phyloP scores from a whole-genome alignment of 2,888 invertebrate genomes.

The Perizoma affinitatum region DNA sequence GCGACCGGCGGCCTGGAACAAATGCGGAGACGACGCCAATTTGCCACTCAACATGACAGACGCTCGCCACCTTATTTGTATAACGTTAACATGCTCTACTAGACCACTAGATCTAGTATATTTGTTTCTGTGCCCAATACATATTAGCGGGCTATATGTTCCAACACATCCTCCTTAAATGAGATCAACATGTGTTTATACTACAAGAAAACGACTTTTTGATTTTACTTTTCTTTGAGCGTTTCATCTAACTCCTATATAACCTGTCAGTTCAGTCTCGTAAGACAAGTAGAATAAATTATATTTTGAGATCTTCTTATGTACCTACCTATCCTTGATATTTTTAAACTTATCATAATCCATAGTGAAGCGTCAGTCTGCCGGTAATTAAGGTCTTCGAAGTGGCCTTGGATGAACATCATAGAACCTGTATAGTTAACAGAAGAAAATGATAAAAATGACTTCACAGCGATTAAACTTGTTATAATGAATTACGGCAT shows the following conservation, averaged over 20 bases:
- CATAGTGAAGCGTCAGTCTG: slow-evolving; percentile 57
- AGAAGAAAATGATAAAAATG: slow-evolving; percentile 74
- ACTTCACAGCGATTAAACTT: slow-evolving; percentile 72
- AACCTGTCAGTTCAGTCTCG: slow-evolving; percentile 17
- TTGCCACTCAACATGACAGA: slow-evolving; percentile 72
- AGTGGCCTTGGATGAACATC: slow-evolving; percentile 69
- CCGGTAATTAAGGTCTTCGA: slow-evolving; percentile 70
- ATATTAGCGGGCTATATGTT: slow-evolving; percentile 34
- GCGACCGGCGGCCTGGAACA: slow-evolving; percentile 60
- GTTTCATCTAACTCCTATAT: slow-evolving; percentile 16
- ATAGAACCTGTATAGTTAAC: slow-evolving; percentile 55
- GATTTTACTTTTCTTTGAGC: slow-evolving; percentile 20
- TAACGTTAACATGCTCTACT: slow-evolving; percentile 67
- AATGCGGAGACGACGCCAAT: slow-evolving; percentile 72
- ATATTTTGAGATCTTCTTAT: slow-evolving; percentile 33
- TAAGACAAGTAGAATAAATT: slow-evolving; percentile 29
- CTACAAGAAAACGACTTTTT: slow-evolving; percentile 18
- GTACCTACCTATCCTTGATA: slow-evolving; percentile 33
- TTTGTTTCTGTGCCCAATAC: slow-evolving; percentile 55
- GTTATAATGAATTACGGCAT: slow-evolving; percentile 83
- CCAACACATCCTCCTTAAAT: slow-evolving; percentile 20
- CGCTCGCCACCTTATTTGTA: slow-evolving; percentile 69
- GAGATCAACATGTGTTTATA: slow-evolving; percentile 12
- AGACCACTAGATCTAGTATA: slow-evolving; percentile 47
- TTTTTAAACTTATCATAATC: slow-evolving; percentile 54